Evolutionary conservation across 1,140 invertebrate genomes (phyloP), one percentile per base, ranked within the genome.

Genomic region (Palaemon carinicauda): DNA sequence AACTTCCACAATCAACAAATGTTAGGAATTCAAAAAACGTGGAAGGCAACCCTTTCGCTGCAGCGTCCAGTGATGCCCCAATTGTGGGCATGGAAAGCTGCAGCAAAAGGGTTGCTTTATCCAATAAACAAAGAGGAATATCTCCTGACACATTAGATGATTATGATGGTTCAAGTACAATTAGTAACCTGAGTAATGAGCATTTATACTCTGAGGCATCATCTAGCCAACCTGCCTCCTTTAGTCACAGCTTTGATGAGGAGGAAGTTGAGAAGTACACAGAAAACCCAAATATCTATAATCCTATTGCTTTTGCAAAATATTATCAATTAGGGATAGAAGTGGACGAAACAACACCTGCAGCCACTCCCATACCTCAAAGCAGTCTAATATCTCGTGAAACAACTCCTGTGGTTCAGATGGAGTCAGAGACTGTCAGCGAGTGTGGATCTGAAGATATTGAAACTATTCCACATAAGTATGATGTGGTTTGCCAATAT

Each of bases 11-110:
- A 73, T 33, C 81, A 54, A 60, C 27, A 19, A 82, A 17, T 50
- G 73, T 82, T 41, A n/a, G 53, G 77, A 74, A 85, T 78, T 29
- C 89, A 89, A 89, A 89, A 89, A 89, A 89, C 88, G 88, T 89
- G 89, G 73, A 82, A 88, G 79, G 89, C 89, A 89, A 89, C 89
- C 89, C 89, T 89, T 89, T 84, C 74, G 82, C 81, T 89, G 86
- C 88, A 87, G 78, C 80, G 65, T 85, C 82, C 89, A 89, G 87
- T 89, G 80, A 89, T 69, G 31, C 50, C 79, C 83, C 82, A 41
- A 52, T 52, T 53, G 41, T 77, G 60, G 82, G 71, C 50, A 80
- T 78, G 78, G 79, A 82, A 15, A 21, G 79, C 78, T 82, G 82
- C 82, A 87, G 87, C 89, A 87, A 89, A 89, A 89, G 89, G 89